Evolutionary conservation across 2,888 invertebrate genomes (phyloP).

Genomic region (Tetragonisca angustula): DNA sequence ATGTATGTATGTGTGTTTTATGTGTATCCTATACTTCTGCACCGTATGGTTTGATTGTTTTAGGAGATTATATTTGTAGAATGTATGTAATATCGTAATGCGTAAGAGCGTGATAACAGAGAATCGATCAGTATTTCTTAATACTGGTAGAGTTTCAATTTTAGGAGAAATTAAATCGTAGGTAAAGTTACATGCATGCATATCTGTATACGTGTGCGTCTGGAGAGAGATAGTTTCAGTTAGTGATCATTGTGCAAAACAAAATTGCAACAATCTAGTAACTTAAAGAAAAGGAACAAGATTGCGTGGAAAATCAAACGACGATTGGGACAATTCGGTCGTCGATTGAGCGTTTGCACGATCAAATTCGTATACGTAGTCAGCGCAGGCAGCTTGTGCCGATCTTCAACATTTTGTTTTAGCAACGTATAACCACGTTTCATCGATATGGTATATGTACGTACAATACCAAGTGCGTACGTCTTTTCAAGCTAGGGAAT

Average conservation of each 20-base stretch:
- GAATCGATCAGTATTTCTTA: constrained; percentile 12
- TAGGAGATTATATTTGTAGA: constrained; percentile 16
- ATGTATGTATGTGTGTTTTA: too few relatives aligned
- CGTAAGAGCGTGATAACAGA: constrained; percentile 10
- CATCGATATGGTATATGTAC: background rate
- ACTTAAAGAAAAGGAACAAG: background rate
- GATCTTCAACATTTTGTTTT: background rate
- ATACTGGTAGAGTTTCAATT: background rate
- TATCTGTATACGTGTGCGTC: background rate
- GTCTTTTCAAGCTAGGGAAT: constrained; percentile 8
- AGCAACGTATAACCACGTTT: constrained; percentile 16
- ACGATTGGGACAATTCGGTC: constrained; percentile 5
- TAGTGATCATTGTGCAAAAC: constrained; percentile 55
- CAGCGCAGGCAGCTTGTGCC: constrained; percentile 11
- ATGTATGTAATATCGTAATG: constrained; percentile 28
- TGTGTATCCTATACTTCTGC: background rate
- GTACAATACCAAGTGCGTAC: background rate
- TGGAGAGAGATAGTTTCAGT: constrained; percentile 19
- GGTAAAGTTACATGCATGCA: background rate
- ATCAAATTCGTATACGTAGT: constrained; percentile 4
- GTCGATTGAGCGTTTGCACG: constrained; percentile 15
- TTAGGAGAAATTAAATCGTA: constrained; percentile 25
- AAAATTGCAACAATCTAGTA: constrained; percentile 63
- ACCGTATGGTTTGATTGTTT: constrained; percentile 20
- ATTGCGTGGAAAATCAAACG: background rate